These are phyloP conservation scores for Ephestia elutella DNA, from an alignment of 1,140 invertebrate species.

Conservation along the genomic window DNA sequence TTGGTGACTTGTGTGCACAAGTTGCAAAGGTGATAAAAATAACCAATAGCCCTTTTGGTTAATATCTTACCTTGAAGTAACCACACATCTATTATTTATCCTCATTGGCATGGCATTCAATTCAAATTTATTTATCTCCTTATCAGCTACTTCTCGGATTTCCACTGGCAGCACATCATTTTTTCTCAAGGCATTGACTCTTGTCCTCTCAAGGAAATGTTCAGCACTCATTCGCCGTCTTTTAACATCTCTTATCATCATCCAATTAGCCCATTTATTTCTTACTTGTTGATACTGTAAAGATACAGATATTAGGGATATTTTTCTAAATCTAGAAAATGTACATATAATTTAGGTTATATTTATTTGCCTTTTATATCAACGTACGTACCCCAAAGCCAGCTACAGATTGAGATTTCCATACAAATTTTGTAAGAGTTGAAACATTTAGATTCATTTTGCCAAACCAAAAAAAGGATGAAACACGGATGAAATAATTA, in stretches of 20 bases:
- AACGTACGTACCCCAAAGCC: constrained; percentile 50
- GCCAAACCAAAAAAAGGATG: too few species aligned
- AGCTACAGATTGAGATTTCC: constrained; percentile 51
- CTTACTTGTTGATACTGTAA: constrained; percentile 78
- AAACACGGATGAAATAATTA: neutral
- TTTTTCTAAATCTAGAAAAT: neutral
- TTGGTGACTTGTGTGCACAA: too few species aligned
- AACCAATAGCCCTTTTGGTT: too few species aligned
- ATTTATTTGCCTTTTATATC: neutral
- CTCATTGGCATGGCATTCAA: constrained; percentile 80
- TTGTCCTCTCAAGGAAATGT: constrained; percentile 80
- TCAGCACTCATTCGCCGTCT: constrained; percentile 82
- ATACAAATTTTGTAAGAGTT: constrained; percentile 46
- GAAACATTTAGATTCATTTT: constrained; percentile 56
- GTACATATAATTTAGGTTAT: neutral
- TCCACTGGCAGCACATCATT: constrained; percentile 88
- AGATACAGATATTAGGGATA: constrained; percentile 5
- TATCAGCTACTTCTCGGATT: constrained; percentile 82
- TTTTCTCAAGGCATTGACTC: constrained; percentile 85
- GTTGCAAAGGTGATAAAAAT: too few species aligned
- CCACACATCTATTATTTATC: constrained; percentile 82
- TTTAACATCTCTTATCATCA: constrained; percentile 89
- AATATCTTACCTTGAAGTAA: constrained; percentile 76
- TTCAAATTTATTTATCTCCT: constrained; percentile 84
- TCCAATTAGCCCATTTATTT: constrained; percentile 83